Conservation (phyloP, 2,888 invertebrate species). For the Balanococcus diminutus region DNA sequence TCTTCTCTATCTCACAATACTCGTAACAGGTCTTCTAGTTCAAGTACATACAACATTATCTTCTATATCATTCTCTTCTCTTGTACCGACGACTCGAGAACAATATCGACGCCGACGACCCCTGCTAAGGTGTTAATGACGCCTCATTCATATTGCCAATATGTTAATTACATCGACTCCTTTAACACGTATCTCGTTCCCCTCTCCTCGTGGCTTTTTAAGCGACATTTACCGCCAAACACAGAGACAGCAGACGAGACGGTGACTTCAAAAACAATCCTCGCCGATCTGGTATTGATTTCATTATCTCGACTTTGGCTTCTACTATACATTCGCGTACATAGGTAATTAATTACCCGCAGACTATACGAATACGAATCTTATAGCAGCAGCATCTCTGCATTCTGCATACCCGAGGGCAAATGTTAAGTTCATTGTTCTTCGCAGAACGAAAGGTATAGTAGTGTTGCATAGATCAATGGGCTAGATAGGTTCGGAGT, state of each 20-base stretch:
- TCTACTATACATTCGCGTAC: background rate
- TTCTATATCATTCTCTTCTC: too few relatives aligned
- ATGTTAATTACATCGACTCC: background rate
- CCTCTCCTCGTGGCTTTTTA: background rate
- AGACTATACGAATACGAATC: background rate
- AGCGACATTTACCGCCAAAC: too few relatives aligned
- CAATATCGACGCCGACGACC: background rate
- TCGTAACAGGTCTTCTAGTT: too few relatives aligned
- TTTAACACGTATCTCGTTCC: background rate
- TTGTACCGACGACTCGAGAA: background rate
- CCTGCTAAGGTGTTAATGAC: background rate
- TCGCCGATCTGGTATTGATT: background rate
- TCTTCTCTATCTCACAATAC: too few relatives aligned
- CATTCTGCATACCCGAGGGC: too few relatives aligned
- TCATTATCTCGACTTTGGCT: background rate
- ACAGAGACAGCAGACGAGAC: too few relatives aligned
- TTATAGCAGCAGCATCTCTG: background rate
- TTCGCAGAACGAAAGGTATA: background rate
- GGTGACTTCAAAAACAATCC: background rate
- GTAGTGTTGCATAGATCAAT: background rate
- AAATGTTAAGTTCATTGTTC: background rate
- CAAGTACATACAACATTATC: too few relatives aligned
- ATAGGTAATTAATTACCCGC: constrained; percentile 9
- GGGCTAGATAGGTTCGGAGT: too few relatives aligned
- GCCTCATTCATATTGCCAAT: background rate